Conservation (phyloP, 2,113 vertebrate genomes). For the Acanthisitta chloris region DNA sequence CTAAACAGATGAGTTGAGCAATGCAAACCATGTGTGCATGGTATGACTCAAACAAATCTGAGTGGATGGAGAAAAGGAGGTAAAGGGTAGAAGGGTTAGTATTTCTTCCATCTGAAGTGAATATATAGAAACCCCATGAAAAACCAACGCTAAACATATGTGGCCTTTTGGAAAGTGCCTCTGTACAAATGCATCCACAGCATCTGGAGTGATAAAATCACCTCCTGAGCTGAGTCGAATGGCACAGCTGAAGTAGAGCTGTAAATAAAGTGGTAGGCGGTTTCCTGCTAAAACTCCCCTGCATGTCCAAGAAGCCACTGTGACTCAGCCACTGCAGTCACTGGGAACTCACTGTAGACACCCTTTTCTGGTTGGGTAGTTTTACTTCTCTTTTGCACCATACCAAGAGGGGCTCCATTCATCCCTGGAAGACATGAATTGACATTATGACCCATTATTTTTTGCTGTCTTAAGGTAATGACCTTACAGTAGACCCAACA, state of each 20-base stretch:
- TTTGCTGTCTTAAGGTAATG: not conserved
- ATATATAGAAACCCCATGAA: not conserved
- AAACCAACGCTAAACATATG: not conserved
- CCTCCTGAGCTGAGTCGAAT: conserved; percentile 33
- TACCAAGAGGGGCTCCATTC: not conserved
- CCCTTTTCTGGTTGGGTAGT: conserved; percentile 7
- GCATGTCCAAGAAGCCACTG: conserved; percentile 40
- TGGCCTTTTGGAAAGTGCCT: conserved; percentile 31
- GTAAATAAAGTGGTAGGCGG: conserved; percentile 54
- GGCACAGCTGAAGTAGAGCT: conserved; percentile 28
- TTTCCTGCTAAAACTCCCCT: conserved; percentile 67
- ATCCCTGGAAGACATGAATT: not conserved
- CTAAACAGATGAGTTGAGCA: not conserved
- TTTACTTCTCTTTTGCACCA: conserved; percentile 35
- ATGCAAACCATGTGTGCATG: not conserved
- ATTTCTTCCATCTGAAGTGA: not conserved
- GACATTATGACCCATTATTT: not conserved
- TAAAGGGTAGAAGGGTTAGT: not conserved
- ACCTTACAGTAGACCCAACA: not conserved
- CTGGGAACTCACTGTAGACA: conserved; percentile 31
- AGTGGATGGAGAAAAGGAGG: not conserved
- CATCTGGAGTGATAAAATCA: conserved; percentile 42
- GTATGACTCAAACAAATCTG: not conserved
- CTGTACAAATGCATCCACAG: conserved; percentile 16
- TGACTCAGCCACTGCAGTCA: conserved; percentile 47